Conservation (phyloP, 2,113 vertebrate species). For the Engraulis encrasicolus region DNA sequence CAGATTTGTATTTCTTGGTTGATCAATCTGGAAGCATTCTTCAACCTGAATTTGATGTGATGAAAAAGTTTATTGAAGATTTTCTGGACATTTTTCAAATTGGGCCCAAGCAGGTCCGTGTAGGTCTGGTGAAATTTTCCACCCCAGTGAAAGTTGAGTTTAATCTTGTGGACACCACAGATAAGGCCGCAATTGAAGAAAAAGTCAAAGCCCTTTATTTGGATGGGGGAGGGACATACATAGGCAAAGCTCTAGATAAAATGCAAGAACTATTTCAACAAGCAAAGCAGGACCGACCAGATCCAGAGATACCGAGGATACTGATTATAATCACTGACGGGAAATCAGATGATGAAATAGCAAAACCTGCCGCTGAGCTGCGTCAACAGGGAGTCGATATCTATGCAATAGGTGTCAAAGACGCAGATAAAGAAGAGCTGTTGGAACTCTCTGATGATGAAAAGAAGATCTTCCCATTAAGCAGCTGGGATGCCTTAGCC, state of each 20-base stretch:
- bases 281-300: slow-evolving; percentile 56
- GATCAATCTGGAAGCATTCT: slow-evolving; percentile 82
- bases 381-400: slow-evolving; percentile 65
- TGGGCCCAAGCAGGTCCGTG: slow-evolving; percentile 71
- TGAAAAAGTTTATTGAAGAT: slow-evolving; percentile 81
- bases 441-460: slow-evolving; percentile 68
- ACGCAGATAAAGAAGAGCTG: slow-evolving; percentile 65
- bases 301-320: slow-evolving; percentile 62
- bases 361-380: slow-evolving; percentile 67
- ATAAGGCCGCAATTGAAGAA: slow-evolving; percentile 55
- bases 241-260: slow-evolving; percentile 71
- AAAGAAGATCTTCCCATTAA: slow-evolving; percentile 74
- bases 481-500: slow-evolving; percentile 79
- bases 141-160: too few species aligned
- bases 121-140: slow-evolving; percentile 55
- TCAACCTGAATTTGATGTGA: slow-evolving; percentile 72
- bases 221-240: slow-evolving; percentile 70
- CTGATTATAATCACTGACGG: slow-evolving; percentile 86
- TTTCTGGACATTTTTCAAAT: slow-evolving; percentile 73
- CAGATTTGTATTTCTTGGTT: slow-evolving; percentile 87
- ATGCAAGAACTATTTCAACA: slow-evolving; percentile 71
- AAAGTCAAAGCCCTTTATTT: slow-evolving; percentile 71
- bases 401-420: slow-evolving; percentile 81
- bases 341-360: slow-evolving; percentile 73
- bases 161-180: background rate